A percentile compares a stretch with the other conserved stretches of the same genome.
phyloP scores from a whole-genome alignment of 2,888 invertebrate species.

The Subacronicta megacephala region DNA sequence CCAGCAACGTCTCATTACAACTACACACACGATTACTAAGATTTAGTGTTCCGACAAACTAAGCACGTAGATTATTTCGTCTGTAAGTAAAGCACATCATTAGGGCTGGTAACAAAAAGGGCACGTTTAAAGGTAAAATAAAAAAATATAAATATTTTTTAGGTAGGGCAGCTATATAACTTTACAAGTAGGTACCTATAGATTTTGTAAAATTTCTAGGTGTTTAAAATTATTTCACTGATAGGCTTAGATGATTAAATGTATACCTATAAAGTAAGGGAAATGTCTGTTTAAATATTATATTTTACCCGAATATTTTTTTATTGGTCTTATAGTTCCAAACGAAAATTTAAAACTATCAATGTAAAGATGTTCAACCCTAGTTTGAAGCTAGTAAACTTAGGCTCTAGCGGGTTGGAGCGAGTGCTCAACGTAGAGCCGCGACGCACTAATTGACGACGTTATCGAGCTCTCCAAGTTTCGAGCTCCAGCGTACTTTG shows the following conservation, averaged over 20 bases:
- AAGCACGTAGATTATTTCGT: constrained; percentile 53
- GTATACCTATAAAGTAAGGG: too few relatives aligned
- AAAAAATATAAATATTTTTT: too few relatives aligned
- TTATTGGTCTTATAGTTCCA: not conserved
- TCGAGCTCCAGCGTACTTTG: constrained; percentile 73
- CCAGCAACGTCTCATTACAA: constrained; percentile 53
- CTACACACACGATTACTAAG: constrained; percentile 60
- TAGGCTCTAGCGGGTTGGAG: constrained; percentile 44
- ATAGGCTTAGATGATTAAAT: too few relatives aligned
- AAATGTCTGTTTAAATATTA: too few relatives aligned
- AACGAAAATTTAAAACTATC: too few relatives aligned
- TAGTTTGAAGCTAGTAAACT: constrained; percentile 55
- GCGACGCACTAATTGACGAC: constrained; percentile 84
- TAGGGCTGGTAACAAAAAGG: constrained; percentile 35
- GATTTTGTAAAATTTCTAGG: too few relatives aligned
- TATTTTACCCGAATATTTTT: too few relatives aligned
- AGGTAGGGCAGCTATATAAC: too few relatives aligned
- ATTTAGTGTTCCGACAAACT: constrained; percentile 50
- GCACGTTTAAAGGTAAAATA: not conserved
- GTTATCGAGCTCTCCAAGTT: constrained; percentile 80
- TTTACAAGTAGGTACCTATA: too few relatives aligned
- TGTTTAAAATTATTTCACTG: too few relatives aligned
- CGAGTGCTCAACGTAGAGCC: constrained; percentile 58
- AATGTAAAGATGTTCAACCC: constrained; percentile 46
- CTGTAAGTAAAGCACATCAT: constrained; percentile 41